Evolutionary conservation across 2,888 invertebrate species (phyloP).

Genomic region (Osmoderma eremita): DNA sequence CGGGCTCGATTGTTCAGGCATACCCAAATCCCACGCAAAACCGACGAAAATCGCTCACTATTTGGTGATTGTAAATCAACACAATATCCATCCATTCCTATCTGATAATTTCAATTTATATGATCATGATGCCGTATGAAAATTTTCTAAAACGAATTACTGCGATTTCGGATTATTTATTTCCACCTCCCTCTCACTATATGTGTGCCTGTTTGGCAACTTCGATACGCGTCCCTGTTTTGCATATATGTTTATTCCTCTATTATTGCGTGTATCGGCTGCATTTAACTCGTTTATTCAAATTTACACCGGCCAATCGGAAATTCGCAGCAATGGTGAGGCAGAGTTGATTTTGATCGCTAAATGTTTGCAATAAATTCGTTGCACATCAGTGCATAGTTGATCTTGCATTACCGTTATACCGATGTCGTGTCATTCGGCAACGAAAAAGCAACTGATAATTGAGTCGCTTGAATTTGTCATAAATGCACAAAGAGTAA

Average conservation of each 20-base stretch:
- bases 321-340: not conserved
- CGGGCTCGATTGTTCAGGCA: not conserved
- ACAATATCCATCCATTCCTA: conserved; percentile 1
- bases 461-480: too few relatives aligned
- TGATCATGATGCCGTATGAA: conserved; percentile 35
- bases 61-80: conserved; percentile 21
- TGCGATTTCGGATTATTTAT: conserved; percentile 19
- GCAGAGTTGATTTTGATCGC: conserved; percentile 12
- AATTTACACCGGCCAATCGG: conserved; percentile 3
- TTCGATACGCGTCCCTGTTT: not conserved
- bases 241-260: conserved; percentile 5
- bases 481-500: too few relatives aligned
- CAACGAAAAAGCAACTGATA: too few relatives aligned
- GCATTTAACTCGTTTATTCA: conserved; percentile 27
- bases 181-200: not conserved
- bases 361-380: conserved; percentile 20
- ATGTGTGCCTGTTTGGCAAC: not conserved
- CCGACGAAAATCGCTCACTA: not conserved
- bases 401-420: too few relatives aligned
- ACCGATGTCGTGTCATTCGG: too few relatives aligned
- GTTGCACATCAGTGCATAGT: not conserved
- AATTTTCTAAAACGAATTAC: conserved; percentile 28
- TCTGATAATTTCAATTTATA: conserved; percentile 40
- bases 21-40: not conserved
- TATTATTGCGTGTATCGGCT: not conserved